Evolutionary conservation across 2,797 vertebrate species (phyloP), one percentile per base, ranked within the genome.

Genomic region (Eospalax fontanierii): DNA sequence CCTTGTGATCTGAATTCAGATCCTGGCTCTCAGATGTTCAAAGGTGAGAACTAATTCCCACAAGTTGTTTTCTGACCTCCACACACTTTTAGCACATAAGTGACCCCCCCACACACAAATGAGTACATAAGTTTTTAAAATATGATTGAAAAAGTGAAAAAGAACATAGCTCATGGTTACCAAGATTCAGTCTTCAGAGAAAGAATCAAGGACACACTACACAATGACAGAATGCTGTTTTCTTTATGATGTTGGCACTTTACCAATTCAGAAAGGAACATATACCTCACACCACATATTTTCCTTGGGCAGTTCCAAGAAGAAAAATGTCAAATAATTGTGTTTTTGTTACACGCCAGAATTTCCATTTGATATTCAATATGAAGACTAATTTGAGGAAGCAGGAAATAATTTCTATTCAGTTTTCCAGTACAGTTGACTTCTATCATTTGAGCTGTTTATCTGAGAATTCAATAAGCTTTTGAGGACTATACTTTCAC

Each of bases 291-390:
- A 78, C 85, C 90, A 98, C 97, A 98, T 98, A 94, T 98, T 98
- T 98, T 97, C 96, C 92, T 96, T 90, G 94, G 93, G 97, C 90
- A 97, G 91, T 93, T 97, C 0, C 0, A 97, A 96, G 92, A 98
- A 98, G 97, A 98, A 98, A 98, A 98, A 98, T 98, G 88, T 94
- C 96, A 97, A 96, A 95, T 97, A 98, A 97, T 98, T 98, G 98
- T 93, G 95, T 97, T 98, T 93, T 98, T 98, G 96, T 97, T 97
- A 97, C 78, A 98, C 91, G 98, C 92, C 92, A 95, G 94, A 98
- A 97, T 98, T 97, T 98, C 98, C 95, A 98, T 97, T 97, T 97
- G 84, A 93, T 87, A 66, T 93, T 97, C 79, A 97, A 95, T 96
- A 98, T 97, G 95, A 98, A 98, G 96, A 97, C 96, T 97, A 98